These are phyloP conservation scores for Drosophila greeni DNA, from an alignment of 2,888 invertebrate species.

Conservation along the genomic window DNA sequence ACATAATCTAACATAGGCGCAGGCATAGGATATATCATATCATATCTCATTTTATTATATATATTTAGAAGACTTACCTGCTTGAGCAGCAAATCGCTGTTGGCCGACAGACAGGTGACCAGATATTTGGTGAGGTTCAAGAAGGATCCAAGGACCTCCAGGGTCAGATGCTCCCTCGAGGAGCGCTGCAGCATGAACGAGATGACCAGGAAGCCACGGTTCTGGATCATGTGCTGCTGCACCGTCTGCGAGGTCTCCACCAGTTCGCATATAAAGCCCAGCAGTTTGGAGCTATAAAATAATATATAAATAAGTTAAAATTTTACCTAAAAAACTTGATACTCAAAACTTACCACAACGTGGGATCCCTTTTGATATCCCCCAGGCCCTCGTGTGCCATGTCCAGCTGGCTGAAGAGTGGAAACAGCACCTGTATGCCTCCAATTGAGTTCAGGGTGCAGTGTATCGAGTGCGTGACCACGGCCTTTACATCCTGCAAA, in stretches of 20 bases:
- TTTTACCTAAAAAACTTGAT: background rate
- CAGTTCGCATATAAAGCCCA: conserved; percentile 98
- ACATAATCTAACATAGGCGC: conserved; percentile 14
- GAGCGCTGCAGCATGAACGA: conserved; percentile 97
- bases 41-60: background rate
- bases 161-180: conserved; percentile 94
- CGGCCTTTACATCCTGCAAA: conserved; percentile 96
- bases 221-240: conserved; percentile 99
- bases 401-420: conserved; percentile 98
- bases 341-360: conserved; percentile 86
- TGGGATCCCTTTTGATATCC: conserved; percentile 91
- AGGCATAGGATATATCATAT: conserved; percentile 1
- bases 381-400: conserved; percentile 91
- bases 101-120: conserved; percentile 94
- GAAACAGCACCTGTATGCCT: conserved; percentile 98
- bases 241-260: conserved; percentile 98
- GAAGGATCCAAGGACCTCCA: conserved; percentile 95
- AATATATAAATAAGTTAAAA: too few relatives aligned
- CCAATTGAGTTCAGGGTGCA: conserved; percentile 99
- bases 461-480: conserved; percentile 99
- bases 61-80: too few relatives aligned
- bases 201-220: conserved; percentile 98
- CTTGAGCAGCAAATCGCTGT: conserved; percentile 93
- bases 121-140: conserved; percentile 94
- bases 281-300: conserved; percentile 88